Conservation (phyloP, 2,888 invertebrate genomes). For the Tenthredo amoena region DNA sequence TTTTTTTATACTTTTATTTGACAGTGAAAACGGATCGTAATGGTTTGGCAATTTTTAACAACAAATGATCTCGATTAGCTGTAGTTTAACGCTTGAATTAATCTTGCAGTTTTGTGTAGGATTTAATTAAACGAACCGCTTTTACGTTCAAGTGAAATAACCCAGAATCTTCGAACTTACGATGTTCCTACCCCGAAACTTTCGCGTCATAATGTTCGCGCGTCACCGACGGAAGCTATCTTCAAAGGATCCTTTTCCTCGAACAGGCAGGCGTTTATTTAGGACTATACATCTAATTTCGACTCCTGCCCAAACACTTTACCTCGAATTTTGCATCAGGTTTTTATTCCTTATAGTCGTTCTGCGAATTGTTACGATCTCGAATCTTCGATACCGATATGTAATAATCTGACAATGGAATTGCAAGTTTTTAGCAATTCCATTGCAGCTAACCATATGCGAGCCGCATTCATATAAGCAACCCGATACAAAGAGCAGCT, state of each 20-base stretch:
- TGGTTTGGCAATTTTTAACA: neutral
- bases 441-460: neutral
- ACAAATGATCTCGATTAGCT: neutral
- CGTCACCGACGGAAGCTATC: slow-evolving; percentile 30
- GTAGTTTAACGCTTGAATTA: neutral
- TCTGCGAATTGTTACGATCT: neutral
- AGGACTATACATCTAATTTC: neutral
- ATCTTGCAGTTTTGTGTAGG: neutral
- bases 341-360: neutral
- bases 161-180: neutral
- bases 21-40: neutral
- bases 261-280: slow-evolving; percentile 15
- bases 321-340: neutral
- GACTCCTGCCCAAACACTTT: neutral
- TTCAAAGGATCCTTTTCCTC: slow-evolving; percentile 32
- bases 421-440: neutral
- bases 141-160: neutral
- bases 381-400: neutral
- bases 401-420: neutral
- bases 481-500: neutral
- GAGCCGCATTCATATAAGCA: neutral
- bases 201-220: slow-evolving; percentile 13
- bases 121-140: neutral
- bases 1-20: neutral
- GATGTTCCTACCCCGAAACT: neutral